phyloP scores from a whole-genome alignment of 2,797 vertebrate species.

The Bufotes viridis region DNA sequence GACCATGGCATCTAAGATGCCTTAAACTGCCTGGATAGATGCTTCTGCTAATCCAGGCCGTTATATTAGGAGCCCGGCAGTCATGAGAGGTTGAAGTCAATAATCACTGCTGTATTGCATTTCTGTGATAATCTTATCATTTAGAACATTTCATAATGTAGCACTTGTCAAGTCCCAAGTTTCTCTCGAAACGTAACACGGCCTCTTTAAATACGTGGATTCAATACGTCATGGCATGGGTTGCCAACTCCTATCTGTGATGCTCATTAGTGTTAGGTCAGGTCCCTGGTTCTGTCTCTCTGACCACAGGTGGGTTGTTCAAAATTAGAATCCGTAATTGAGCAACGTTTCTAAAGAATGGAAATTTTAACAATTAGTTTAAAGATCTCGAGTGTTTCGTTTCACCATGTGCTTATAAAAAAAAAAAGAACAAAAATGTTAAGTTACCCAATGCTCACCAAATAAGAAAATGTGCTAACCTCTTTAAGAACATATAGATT shows the following conservation, averaged over 20 bases:
- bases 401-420: not conserved
- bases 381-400: slow-evolving; percentile 15
- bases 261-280: slow-evolving; percentile 35
- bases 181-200: not conserved
- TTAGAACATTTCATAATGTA: not conserved
- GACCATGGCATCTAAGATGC: no score
- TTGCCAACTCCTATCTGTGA: not conserved
- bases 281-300: not conserved
- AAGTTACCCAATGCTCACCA: not conserved
- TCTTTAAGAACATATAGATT: not conserved
- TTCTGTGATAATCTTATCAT: not conserved
- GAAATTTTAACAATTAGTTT: slow-evolving; percentile 8
- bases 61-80: no score
- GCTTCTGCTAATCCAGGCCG: no score
- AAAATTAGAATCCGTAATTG: slow-evolving; percentile 36
- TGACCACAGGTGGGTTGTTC: slow-evolving; percentile 22
- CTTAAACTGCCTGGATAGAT: no score
- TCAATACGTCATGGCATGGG: slow-evolving; percentile 25
- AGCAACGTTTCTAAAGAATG: not conserved
- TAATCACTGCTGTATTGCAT: not conserved
- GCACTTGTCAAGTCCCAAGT: not conserved
- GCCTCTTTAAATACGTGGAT: not conserved
- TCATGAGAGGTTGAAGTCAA: not conserved
- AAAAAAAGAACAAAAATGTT: not conserved
- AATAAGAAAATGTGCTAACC: not conserved